These are phyloP conservation scores for Monodelphis domestica DNA, from an alignment of 2,797 vertebrate genomes.

Conservation along the genomic window DNA sequence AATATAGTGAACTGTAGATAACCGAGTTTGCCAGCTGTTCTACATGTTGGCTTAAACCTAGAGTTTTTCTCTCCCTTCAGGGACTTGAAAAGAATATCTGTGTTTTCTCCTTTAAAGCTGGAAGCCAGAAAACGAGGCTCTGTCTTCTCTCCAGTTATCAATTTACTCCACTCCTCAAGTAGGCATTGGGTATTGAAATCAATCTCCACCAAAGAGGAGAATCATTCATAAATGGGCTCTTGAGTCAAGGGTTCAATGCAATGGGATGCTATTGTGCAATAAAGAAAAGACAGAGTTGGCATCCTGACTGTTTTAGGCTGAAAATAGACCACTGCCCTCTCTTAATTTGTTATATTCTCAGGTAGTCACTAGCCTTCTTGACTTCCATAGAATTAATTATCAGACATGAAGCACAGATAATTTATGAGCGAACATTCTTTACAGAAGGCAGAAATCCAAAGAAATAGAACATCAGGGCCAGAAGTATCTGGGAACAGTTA, in stretches of 20 bases:
- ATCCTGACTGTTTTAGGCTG: neutral
- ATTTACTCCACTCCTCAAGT: neutral
- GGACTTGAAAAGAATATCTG: neutral
- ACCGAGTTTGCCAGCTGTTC: neutral
- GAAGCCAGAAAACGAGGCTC: neutral
- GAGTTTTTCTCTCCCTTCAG: neutral
- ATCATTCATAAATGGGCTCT: neutral
- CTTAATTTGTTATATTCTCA: neutral
- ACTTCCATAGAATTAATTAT: neutral
- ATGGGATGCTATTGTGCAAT: neutral
- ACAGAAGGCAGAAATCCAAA: neutral
- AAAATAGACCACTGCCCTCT: neutral
- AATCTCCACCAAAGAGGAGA: neutral
- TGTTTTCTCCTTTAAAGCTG: neutral
- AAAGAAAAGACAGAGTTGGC: neutral
- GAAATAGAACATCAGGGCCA: neutral
- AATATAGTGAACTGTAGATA: neutral
- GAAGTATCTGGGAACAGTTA: neutral
- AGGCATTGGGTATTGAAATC: neutral
- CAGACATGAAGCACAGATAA: neutral
- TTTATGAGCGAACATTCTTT: neutral
- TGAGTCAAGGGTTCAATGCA: neutral
- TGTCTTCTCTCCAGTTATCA: neutral
- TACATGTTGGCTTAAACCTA: neutral
- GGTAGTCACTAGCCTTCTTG: neutral